Base-by-base conservation (phyloP, 2,797 vertebrate genomes). In the Valencia hispanica region DNA sequence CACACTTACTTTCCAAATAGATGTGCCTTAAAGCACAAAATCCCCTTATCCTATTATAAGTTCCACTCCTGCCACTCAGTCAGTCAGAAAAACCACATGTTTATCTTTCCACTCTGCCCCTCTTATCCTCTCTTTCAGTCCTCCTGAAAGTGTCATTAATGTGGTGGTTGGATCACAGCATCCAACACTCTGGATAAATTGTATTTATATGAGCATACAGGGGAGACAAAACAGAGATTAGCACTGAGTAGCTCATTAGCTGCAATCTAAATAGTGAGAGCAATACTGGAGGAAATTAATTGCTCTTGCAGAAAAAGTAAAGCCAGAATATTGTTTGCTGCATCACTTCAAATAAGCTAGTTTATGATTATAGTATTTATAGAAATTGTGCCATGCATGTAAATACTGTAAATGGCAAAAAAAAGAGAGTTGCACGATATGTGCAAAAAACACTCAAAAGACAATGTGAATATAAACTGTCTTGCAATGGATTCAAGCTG, bases 51-150 rank as follows among this genome's bases (percentile, higher is more conserved):
- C 34, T 51, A 77, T 86, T 82, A 77, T 75, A 75, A 70, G 75
- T 79, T 15, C 0, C 2, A 48, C 68, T 82, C 66, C 79, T 68
- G 41, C 69, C 85, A 83, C 82, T 78, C 79, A 84, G 81, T 80
- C 86, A 79, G 74, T 87, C 83, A 81, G 73, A 74, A 71, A 73
- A 68, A 68, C 83, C 83, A 74, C 74, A 63, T 48, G 78, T 68
- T 72, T 79, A 70, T 77, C 70, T 73, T 70, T 75, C 79, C 83
- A 69, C 27, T 84, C 71, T 71, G 65, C 59, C 47, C 66, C 70
- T 68, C 63, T 65, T 72, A 51, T 61, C 72, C 59, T 72, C 79
- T 71, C 66, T 32, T 41, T 82, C 70, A 86, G 72, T 75, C 61
- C 12, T 74, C 66, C 80, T 80, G 75, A 77, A 68, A 88, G 75